Evolutionary conservation across 2,888 invertebrate genomes (phyloP), one percentile per base, ranked within the genome.

Genomic region (Trichogramma evanescens): DNA sequence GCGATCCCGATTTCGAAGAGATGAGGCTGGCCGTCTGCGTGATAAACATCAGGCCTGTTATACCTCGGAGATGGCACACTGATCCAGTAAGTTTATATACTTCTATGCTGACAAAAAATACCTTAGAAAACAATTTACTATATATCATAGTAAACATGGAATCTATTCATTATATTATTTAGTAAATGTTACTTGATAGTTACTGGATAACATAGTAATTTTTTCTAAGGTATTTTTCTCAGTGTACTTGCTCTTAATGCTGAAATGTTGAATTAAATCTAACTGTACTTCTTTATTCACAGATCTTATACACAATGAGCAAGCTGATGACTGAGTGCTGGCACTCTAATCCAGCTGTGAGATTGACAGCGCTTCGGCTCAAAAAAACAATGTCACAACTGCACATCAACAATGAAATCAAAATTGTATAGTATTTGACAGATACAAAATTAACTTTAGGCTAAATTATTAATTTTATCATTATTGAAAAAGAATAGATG

Each of bases 21-120:
- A 98, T 99, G 97, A 82, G 87, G 63, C 90, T 94, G 80, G 89
- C 95, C 6, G 95, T 98, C 2, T 94, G 93, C 74, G 82, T 85
- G 0, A 93, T 95, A 74, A 86, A 86, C 62, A 86, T 89, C 64
- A 79, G 97, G 49, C 98, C 98, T 0, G 83, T 84, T 48, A 84
- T 93, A 66, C 90, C 92, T 4, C 84, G 88, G 71, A 82, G 89
- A 69, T 94, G 93, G 93, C 83, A 84, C 65, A 86, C 86, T 67
- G 88, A 89, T 80, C 80, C 83, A 66, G 89, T 89, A 80, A 80
- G 82, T 62, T 26, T 26, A 26, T 26, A 3, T 26, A 26, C 42
- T 1, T 42, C 10, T 43, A 42, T 50, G 53, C 9, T 50, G 50
- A n/a, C 3, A 2, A 26, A 54, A 58, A 40, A 40, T 54, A 58